A percentile compares a stretch with the other conserved stretches of the same genome.
phyloP scores from a whole-genome alignment of 2,888 invertebrate species.

The Hetaerina titia region DNA sequence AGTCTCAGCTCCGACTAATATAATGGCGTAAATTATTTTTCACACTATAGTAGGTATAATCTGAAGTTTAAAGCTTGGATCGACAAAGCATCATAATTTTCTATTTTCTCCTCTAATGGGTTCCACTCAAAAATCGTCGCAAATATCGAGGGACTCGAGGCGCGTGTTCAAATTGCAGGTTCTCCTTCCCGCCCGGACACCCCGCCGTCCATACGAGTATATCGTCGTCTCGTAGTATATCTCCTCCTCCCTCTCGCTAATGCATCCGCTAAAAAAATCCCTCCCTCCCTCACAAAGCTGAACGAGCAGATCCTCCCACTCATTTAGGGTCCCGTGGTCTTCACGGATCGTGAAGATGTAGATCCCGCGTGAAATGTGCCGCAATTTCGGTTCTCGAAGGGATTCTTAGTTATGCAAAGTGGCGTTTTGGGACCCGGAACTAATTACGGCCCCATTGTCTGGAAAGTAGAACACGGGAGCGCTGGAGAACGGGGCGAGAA shows the following conservation, averaged over 20 bases:
- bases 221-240: neutral
- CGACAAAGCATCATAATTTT: neutral
- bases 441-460: conserved; percentile 51
- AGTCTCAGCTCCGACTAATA: too few relatives aligned
- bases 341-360: conserved; percentile 39
- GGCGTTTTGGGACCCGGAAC: conserved; percentile 40
- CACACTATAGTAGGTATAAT: too few relatives aligned
- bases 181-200: neutral
- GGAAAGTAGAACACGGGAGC: conserved; percentile 11
- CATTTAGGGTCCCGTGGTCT: conserved; percentile 20
- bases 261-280: neutral
- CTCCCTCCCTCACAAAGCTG: neutral
- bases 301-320: neutral
- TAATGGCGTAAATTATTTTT: too few relatives aligned
- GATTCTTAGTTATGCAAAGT: conserved; percentile 39
- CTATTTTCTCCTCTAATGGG: neutral
- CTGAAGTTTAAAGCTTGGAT: too few relatives aligned
- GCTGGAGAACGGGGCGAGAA: neutral
- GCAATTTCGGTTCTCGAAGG: conserved; percentile 7
- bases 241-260: neutral
- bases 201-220: neutral
- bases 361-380: conserved; percentile 39
- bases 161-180: neutral
- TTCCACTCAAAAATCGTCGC: neutral
- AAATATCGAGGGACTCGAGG: neutral